A percentile compares a stretch with the other conserved stretches of the same genome.
Evolutionary conservation across 1,140 invertebrate genomes (phyloP).

Genomic region (Drosophila pachea): DNA sequence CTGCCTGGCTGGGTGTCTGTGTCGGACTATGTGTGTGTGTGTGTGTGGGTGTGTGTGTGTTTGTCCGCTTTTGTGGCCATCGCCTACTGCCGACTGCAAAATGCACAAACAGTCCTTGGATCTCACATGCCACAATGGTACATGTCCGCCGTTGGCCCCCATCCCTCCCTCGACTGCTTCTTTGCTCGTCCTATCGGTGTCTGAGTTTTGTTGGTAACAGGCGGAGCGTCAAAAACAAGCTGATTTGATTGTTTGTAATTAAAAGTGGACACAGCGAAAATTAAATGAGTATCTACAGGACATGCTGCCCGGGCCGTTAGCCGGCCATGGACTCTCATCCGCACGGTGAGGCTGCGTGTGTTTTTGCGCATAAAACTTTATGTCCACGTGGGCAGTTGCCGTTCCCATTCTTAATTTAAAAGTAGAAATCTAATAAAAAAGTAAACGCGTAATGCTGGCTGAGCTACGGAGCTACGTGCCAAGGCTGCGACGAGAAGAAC

Average conservation of each 20-base stretch:
- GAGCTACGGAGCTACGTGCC: constrained; percentile 39
- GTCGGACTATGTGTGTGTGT: constrained; percentile 14
- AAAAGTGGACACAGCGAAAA: constrained; percentile 72
- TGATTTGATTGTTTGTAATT: constrained; percentile 78
- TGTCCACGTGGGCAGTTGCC: constrained; percentile 49
- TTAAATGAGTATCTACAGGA: constrained; percentile 67
- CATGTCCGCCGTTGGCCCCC: not conserved
- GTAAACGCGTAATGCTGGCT: constrained; percentile 18
- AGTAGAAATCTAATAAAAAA: constrained; percentile 64
- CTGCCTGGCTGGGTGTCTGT: too few species aligned
- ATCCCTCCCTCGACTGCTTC: too few species aligned
- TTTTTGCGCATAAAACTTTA: constrained; percentile 59
- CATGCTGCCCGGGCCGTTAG: not conserved
- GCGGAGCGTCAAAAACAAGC: constrained; percentile 59
- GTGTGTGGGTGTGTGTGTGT: constrained; percentile 3
- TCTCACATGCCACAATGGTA: constrained; percentile 17
- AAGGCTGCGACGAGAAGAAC: constrained; percentile 4
- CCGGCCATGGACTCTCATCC: too few species aligned
- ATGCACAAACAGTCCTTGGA: constrained; percentile 43
- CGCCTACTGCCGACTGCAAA: constrained; percentile 31
- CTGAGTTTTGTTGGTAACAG: constrained; percentile 16
- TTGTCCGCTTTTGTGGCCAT: constrained; percentile 16
- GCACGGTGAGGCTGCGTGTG: not conserved
- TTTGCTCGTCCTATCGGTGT: not conserved
- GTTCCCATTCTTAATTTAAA: constrained; percentile 61